Percentiles rank a stretch among this genome's conserved stretches.
Evolutionary conservation across 2,797 vertebrate species (phyloP).

Genomic region (Squalus acanthias): DNA sequence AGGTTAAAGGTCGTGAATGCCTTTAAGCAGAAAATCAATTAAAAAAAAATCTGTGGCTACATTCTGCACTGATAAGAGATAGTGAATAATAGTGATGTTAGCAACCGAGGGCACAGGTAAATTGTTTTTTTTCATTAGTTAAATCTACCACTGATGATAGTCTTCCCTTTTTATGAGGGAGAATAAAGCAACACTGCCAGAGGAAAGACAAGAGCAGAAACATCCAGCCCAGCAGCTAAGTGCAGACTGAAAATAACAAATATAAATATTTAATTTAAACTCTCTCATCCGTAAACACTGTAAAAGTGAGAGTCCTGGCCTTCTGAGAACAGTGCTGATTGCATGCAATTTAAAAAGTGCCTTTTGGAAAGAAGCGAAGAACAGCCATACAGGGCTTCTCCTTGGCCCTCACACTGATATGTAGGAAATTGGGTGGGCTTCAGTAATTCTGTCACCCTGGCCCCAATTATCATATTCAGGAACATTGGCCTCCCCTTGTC

Average conservation of each 20-base stretch:
- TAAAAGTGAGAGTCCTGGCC: not conserved
- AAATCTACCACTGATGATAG: not conserved
- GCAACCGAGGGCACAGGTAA: not conserved
- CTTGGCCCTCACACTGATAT: not conserved
- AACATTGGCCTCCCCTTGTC: too few species aligned
- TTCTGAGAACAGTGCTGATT: not conserved
- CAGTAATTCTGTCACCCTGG: not conserved
- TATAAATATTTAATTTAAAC: slow-evolving; percentile 33
- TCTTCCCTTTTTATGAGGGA: not conserved
- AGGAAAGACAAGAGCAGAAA: not conserved
- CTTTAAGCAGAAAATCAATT: slow-evolving; percentile 25
- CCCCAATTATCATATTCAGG: not conserved
- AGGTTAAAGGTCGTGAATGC: not conserved
- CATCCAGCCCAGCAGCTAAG: not conserved
- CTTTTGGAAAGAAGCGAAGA: not conserved
- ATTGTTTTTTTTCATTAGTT: not conserved
- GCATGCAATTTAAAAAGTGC: not conserved
- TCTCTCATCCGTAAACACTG: not conserved
- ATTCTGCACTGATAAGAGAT: not conserved
- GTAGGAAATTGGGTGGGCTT: not conserved
- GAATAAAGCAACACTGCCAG: not conserved
- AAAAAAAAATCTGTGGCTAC: not conserved
- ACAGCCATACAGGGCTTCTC: not conserved
- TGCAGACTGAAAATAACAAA: slow-evolving; percentile 31
- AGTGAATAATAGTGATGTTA: not conserved